Evolutionary conservation across 1,140 invertebrate species (phyloP), one percentile per base, ranked within the genome.

Genomic region (Hylaeus volcanicus): DNA sequence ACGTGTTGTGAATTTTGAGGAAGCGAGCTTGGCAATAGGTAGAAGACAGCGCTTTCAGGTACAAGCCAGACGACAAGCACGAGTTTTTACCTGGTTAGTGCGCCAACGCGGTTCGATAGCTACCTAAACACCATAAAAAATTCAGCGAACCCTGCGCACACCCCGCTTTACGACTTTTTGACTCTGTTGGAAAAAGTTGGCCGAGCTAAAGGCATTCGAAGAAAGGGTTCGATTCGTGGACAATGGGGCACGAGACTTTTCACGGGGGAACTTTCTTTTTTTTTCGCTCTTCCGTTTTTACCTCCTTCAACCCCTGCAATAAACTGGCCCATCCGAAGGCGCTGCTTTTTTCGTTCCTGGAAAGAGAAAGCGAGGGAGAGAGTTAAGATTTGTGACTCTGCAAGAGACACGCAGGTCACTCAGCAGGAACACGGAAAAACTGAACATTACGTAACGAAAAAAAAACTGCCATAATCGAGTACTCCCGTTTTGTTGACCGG

Each of bases 61-160:
- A 80, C 12, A 41, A n/a, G 26, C n/a, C 79, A 9, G 64, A 66
- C 55, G 79, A 75, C 79, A 11, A 45, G 14, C 78, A 37, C 26
- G 45, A 26, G 37, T 82, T 79, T 81, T 88, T 89, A 89, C 86
- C 88, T 87, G 86, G 68, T 85, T 79, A 69, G 64, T n/a, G 79
- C 43, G 58, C 53, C 68, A 66, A 5, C 41, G 77, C 71, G 66
- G 74, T 65, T 73, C 80, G 81, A 86, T 86, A 87, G 81, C 79
- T 88, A 87, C 88, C 89, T 89, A 92, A 92, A 92, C 88, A 89
- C 89, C 91, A 86, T 93, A 93, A 93, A 93, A 91, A 93, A 91
- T 86, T 83, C 66, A 83, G 77, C 79, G 83, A 75, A 45, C 68
- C 66, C 64, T 60, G 64, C 64, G 63, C 9, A 39, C 80, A 81